Evolutionary conservation across 2,113 vertebrate species (phyloP), one percentile per base, ranked within the genome.

Genomic region (Nipponia nippon): DNA sequence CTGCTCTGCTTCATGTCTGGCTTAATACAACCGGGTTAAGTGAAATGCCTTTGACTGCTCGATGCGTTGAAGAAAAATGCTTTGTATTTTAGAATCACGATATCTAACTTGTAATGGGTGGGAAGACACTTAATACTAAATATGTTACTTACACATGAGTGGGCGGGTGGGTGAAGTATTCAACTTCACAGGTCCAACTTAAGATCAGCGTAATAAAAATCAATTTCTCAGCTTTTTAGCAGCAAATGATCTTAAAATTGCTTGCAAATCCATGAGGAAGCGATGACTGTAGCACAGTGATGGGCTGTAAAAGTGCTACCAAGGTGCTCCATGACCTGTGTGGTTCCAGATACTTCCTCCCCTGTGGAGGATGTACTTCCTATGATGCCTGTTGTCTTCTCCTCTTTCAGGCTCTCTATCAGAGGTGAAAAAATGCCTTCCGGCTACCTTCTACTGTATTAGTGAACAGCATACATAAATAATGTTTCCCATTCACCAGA

Each of bases 401-500:
- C 67, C 82, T 56, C 56, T 84, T 95, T 30, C 73, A 38, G 58
- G 92, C 94, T 71, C 70, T 92, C 70, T 87, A 18, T 77, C 67
- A 36, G 75, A 96, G 84, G 84, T 42, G 61, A 87, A 95, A 96
- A 75, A 93, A 62, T 83, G 78, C 92, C 63, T 96, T 87, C 91
- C 87, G 66, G n/a, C 29, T 94, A 52, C 67, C 83, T 90, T 75
- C 59, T 88, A 27, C 75, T 91, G 13, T 75, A 83, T 90, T 96
- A 95, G 92, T 63, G 87, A 96, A 63, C 63, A 95, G 95, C 96
- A 98, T 96, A 96, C 95, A 95, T 96, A 97, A 97, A 95, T 90
- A 88, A 87, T 91, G 83, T 90, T 96, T 96, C 91, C 90, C 23
- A 18, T 81, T 92, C 97, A 82, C 75, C 86, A 97, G 91, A 93